Percentiles rank a stretch among this genome's conserved stretches.
Conservation (phyloP, 2,113 vertebrate genomes). For the Variabilichromis moorii region DNA sequence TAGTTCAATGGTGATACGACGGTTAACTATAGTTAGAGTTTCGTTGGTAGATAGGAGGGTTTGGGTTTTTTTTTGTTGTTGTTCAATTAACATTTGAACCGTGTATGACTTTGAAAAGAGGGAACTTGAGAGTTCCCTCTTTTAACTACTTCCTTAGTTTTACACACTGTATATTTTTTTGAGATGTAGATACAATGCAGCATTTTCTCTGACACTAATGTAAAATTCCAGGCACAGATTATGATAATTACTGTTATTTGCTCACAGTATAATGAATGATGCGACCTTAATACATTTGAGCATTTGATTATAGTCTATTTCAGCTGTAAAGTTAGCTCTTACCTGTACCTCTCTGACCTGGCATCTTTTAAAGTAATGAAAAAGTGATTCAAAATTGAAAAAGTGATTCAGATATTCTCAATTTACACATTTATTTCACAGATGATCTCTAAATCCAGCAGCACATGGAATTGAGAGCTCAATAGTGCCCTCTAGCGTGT, state of each 20-base stretch:
- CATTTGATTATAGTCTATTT: not conserved
- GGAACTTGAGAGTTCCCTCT: not conserved
- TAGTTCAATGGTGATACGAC: not conserved
- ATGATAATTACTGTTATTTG: not conserved
- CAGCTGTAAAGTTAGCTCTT: not conserved
- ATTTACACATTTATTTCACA: not conserved
- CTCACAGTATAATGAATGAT: not conserved
- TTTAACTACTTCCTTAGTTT: not conserved
- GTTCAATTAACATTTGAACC: not conserved
- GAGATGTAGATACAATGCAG: not conserved
- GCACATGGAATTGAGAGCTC: not conserved
- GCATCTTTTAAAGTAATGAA: not conserved
- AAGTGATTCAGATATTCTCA: not conserved
- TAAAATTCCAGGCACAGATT: not conserved
- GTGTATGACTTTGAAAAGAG: not conserved
- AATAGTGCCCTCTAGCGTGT: not conserved
- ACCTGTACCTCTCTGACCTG: not conserved
- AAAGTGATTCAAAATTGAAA: not conserved
- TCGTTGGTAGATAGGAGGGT: not conserved
- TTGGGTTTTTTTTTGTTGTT: fast-evolving
- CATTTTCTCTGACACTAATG: not conserved
- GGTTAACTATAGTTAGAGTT: not conserved
- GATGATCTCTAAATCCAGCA: not conserved
- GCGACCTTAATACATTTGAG: not conserved
- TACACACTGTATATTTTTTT: not conserved